Conservation (phyloP, 2,113 vertebrate genomes). For the Onychostoma macrolepis region DNA sequence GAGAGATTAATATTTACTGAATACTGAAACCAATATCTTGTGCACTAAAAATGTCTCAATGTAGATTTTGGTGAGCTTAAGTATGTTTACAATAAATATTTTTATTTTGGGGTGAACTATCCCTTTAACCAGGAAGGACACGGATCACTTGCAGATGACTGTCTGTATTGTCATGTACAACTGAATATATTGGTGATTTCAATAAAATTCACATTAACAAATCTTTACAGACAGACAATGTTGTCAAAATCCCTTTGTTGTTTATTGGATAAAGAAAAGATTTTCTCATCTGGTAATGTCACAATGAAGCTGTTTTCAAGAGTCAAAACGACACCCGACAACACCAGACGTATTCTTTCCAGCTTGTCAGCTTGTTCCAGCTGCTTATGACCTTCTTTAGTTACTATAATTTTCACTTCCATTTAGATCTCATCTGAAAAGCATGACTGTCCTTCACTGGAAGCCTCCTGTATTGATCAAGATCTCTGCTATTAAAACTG, state of each 20-base stretch:
- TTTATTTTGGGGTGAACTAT: too few relatives aligned
- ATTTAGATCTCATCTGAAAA: too few relatives aligned
- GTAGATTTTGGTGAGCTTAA: too few relatives aligned
- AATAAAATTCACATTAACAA: not conserved
- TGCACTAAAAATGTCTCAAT: too few relatives aligned
- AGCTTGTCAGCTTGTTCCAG: too few relatives aligned
- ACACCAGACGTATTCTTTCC: conserved; percentile 23
- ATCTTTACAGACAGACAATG: not conserved
- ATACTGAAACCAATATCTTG: too few relatives aligned
- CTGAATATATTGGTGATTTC: not conserved
- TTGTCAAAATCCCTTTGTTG: not conserved
- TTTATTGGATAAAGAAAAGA: not conserved
- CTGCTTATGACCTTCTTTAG: too few relatives aligned
- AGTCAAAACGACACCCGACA: conserved; percentile 7
- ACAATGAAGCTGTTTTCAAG: not conserved
- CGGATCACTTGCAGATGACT: too few relatives aligned
- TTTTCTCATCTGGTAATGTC: not conserved
- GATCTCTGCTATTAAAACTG: conserved; percentile 13
- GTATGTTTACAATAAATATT: too few relatives aligned
- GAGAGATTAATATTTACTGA: too few relatives aligned
- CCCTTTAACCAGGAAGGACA: too few relatives aligned
- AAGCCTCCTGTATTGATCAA: conserved; percentile 23
- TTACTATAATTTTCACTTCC: too few relatives aligned
- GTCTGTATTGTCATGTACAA: not conserved
- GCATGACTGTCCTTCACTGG: conserved; percentile 13